Evolutionary conservation across 1,140 invertebrate genomes (phyloP).

Genomic region (Proales similis): DNA sequence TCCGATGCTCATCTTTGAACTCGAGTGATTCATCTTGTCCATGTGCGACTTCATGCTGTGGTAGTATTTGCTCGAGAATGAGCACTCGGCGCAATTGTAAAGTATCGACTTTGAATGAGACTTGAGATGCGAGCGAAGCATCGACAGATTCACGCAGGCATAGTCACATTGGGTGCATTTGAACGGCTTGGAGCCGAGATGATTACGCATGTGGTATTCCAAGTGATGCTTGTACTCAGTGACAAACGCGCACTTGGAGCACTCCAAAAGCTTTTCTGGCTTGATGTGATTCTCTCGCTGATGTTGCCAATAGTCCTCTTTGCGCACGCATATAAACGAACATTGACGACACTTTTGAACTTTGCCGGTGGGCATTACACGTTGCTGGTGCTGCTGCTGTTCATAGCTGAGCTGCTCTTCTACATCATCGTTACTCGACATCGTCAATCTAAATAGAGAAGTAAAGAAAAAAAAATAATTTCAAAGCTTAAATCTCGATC

Average conservation of each 20-base stretch:
- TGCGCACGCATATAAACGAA: not conserved
- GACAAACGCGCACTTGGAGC: slow-evolving; percentile 86
- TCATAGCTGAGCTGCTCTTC: too few relatives aligned
- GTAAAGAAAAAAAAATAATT: too few relatives aligned
- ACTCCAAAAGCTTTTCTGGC: slow-evolving; percentile 78
- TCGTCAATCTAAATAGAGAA: too few relatives aligned
- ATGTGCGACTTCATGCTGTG: slow-evolving; percentile 92
- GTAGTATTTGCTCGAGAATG: slow-evolving; percentile 96
- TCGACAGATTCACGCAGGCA: slow-evolving; percentile 92
- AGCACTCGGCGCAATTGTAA: slow-evolving; percentile 85
- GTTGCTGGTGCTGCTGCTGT: not conserved
- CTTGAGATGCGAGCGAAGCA: slow-evolving; percentile 97
- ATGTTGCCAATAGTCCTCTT: slow-evolving; percentile 82
- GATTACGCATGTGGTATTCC: slow-evolving; percentile 91
- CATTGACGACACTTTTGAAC: slow-evolving; percentile 28
- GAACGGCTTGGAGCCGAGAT: slow-evolving; percentile 89
- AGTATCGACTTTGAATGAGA: slow-evolving; percentile 94
- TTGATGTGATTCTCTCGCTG: slow-evolving; percentile 75
- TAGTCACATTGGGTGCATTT: slow-evolving; percentile 70
- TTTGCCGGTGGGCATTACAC: not conserved
- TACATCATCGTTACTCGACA: too few relatives aligned
- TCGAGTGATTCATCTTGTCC: slow-evolving; percentile 77
- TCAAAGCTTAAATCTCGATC: too few relatives aligned
- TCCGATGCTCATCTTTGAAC: not conserved
- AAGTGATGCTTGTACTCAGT: slow-evolving; percentile 98